These are phyloP conservation scores for Choristoneura fumiferana DNA, from an alignment of 1,140 invertebrate genomes.

Conservation along the genomic window DNA sequence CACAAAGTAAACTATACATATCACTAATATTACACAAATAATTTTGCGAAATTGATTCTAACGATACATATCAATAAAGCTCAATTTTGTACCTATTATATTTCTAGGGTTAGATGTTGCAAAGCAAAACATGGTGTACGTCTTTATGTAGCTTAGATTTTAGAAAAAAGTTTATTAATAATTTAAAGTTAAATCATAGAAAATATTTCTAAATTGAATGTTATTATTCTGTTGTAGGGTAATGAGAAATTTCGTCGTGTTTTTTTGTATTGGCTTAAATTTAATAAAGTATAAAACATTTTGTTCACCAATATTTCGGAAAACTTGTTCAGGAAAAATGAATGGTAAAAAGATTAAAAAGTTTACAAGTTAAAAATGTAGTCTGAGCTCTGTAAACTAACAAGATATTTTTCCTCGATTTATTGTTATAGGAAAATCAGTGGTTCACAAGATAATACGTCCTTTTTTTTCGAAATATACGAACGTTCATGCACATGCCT, in stretches of 20 bases:
- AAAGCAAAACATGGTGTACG: constrained; percentile 53
- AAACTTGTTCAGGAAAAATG: constrained; percentile 1
- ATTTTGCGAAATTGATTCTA: constrained; percentile 36
- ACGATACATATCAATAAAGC: constrained; percentile 74
- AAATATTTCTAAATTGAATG: constrained; percentile 43
- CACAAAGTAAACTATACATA: constrained; percentile 17
- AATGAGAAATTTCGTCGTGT: constrained; percentile 23
- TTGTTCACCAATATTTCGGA: background rate
- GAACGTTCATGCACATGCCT: constrained; percentile 46
- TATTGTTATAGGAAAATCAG: constrained; percentile 21
- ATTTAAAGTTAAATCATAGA: constrained; percentile 40
- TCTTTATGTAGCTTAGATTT: constrained; percentile 59
- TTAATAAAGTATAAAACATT: constrained; percentile 24
- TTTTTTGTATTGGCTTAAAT: constrained; percentile 35
- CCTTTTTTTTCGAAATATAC: constrained; percentile 25
- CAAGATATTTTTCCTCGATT: constrained; percentile 19
- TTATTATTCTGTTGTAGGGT: constrained; percentile 43
- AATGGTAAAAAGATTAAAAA: constrained; percentile 21
- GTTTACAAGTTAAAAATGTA: constrained; percentile 23
- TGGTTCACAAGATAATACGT: constrained; percentile 22
- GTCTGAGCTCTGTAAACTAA: constrained; percentile 20
- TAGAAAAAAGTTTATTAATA: constrained; percentile 40
- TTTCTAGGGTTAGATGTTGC: constrained; percentile 66
- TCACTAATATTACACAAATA: constrained; percentile 21
- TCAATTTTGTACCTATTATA: constrained; percentile 74